phyloP scores from a whole-genome alignment of 2,888 invertebrate genomes.

The Balanococcus diminutus region DNA sequence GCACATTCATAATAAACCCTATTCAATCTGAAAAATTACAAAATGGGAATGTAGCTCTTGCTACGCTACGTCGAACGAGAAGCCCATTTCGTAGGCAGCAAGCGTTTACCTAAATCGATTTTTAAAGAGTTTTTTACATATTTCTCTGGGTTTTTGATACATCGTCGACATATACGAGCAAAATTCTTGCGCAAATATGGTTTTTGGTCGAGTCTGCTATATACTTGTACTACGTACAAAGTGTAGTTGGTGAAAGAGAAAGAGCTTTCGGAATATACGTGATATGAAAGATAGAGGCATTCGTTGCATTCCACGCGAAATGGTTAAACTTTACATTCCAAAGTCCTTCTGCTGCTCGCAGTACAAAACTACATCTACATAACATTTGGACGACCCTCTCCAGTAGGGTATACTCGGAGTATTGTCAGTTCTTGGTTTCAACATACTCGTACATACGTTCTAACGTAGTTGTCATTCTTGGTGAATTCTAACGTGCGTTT shows the following conservation, averaged over 20 bases:
- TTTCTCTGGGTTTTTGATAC: neutral
- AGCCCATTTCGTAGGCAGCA: neutral
- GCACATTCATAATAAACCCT: no score
- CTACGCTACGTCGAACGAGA: no score
- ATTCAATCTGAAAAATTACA: no score
- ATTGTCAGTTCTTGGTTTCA: neutral
- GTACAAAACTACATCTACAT: conserved; percentile 33
- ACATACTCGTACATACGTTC: neutral
- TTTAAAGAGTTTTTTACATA: neutral
- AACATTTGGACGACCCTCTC: neutral
- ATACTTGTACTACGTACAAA: neutral
- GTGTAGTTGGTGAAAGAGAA: neutral
- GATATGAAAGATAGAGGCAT: conserved; percentile 39
- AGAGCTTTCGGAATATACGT: neutral
- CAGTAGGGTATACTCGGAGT: neutral
- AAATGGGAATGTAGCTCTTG: no score
- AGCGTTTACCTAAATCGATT: neutral
- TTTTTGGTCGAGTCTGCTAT: neutral
- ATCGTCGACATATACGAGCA: neutral
- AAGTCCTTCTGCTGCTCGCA: conserved; percentile 19
- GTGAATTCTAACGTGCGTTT: conserved; percentile 4
- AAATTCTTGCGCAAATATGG: neutral
- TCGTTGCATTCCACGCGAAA: conserved; percentile 36
- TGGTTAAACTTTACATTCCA: conserved; percentile 31
- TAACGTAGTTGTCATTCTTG: neutral